Base-by-base conservation (phyloP, 2,888 invertebrate species). In the Calameuta pallipes region DNA sequence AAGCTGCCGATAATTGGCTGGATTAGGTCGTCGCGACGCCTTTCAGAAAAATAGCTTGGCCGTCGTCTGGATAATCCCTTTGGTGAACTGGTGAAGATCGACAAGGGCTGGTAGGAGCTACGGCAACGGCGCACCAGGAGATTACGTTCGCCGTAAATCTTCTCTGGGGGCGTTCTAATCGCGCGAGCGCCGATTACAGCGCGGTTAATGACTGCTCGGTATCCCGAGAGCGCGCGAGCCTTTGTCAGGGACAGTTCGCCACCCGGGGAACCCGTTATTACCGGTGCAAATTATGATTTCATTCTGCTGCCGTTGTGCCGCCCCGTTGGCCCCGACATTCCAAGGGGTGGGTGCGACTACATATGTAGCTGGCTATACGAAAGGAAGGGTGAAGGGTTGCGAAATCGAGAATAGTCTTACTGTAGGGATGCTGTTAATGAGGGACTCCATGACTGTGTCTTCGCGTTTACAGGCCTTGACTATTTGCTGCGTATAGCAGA, bases 391-490 rank as follows among this genome's bases (percentile, higher is more conserved):
- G 23, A 35, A 34, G 30, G 36, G 36, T 30, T 13, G 30, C 6
- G 37, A 30, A 31, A 68, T 37, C 30, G 69, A 41, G 74, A 73
- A 56, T 76, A 77, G 76, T 78, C 77, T 73, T 69, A 71, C 33
- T 13, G 74, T 75, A 73, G 77, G 77, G 69, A 68, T 74, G 79
- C 73, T 80, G 82, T 83, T 84, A 85, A 84, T 34, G 71, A 83
- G 82, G 76, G 70, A 37, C 77, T 76, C 35, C 68, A 73, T 73
- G 74, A 76, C 75, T 35, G 76, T 75, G 80, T 76, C 79, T 79
- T 79, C 76, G 31, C 80, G 78, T 70, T 80, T 69, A 73, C 80
- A 73, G 80, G 41, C 68, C 75, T 74, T 70, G 69, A 79, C 81
- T 80, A 83, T 80, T 80, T 23, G 4, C 74, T 74, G 75, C 69